Evolutionary conservation across 2,113 vertebrate species (phyloP).

Genomic region (Ochotona curzoniae): DNA sequence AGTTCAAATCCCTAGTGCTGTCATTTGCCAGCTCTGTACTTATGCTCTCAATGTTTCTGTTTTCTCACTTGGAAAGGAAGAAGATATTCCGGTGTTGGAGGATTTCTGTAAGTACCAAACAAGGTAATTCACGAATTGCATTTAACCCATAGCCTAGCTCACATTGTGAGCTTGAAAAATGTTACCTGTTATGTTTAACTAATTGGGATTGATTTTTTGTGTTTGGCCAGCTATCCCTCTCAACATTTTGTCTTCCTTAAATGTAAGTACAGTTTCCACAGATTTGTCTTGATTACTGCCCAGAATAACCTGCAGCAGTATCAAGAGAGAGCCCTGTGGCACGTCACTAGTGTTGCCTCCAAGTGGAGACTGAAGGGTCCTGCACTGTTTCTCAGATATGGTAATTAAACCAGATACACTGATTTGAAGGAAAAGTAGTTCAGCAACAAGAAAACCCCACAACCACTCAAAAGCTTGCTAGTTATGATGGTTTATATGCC

Average conservation of each 20-base stretch:
- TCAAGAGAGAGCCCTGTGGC: not conserved
- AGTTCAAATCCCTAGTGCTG: not conserved
- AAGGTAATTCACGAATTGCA: not conserved
- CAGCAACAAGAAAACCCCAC: not conserved
- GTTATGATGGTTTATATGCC: not conserved
- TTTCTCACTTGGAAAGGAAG: not conserved
- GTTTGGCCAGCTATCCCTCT: slow-evolving; percentile 33
- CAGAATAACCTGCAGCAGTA: not conserved
- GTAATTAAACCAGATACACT: not conserved
- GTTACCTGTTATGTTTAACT: slow-evolving; percentile 44
- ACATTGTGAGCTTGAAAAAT: slow-evolving; percentile 39
- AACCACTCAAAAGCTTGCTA: not conserved
- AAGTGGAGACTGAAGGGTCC: not conserved
- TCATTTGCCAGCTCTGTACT: not conserved
- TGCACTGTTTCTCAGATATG: not conserved
- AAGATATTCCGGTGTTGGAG: not conserved
- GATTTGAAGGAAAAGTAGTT: not conserved
- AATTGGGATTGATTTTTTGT: not conserved
- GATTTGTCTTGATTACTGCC: slow-evolving; percentile 4
- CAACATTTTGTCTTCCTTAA: slow-evolving; percentile 1
- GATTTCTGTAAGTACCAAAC: not conserved
- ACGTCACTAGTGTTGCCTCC: not conserved
- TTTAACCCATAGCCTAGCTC: slow-evolving; percentile 21
- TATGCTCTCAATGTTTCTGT: not conserved
- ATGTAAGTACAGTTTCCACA: not conserved